These are phyloP conservation scores for Formica exsecta DNA, from an alignment of 1,140 invertebrate species.

Conservation along the genomic window DNA sequence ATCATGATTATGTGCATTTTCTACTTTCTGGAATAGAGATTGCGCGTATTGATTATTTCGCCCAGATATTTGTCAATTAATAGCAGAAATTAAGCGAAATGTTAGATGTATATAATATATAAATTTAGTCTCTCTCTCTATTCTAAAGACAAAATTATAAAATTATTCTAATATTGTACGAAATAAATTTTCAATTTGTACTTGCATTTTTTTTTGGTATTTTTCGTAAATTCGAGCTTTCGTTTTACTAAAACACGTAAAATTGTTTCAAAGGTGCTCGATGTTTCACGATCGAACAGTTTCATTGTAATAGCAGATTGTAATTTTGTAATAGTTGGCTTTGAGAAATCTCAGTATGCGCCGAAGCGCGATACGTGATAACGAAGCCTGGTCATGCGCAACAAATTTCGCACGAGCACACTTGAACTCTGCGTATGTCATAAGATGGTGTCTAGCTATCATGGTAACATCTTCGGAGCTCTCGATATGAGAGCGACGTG, in stretches of 20 bases:
- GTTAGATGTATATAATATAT: too few species aligned
- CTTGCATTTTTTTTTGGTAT: background rate
- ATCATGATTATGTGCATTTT: slow-evolving; percentile 35
- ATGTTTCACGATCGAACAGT: slow-evolving; percentile 15
- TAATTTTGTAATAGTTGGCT: slow-evolving; percentile 48
- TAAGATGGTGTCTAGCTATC: slow-evolving; percentile 24
- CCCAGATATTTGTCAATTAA: background rate
- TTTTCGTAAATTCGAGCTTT: background rate
- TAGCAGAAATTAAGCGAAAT: background rate
- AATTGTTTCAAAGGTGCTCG: slow-evolving; percentile 21
- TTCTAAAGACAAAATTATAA: too few species aligned
- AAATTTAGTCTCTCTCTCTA: too few species aligned
- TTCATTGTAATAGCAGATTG: slow-evolving; percentile 38
- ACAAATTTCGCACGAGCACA: background rate
- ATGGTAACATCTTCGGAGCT: background rate
- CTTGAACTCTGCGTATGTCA: slow-evolving; percentile 43
- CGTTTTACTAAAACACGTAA: background rate
- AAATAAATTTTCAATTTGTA: background rate
- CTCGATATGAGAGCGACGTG: background rate
- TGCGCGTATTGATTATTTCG: too few species aligned
- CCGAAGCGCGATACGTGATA: slow-evolving; percentile 39
- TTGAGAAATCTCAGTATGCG: slow-evolving; percentile 23
- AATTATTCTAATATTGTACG: background rate
- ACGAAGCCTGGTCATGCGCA: background rate
- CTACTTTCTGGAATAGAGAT: background rate